These are phyloP conservation scores for Onychostoma macrolepis DNA, from an alignment of 2,113 vertebrate genomes.

Conservation along the genomic window DNA sequence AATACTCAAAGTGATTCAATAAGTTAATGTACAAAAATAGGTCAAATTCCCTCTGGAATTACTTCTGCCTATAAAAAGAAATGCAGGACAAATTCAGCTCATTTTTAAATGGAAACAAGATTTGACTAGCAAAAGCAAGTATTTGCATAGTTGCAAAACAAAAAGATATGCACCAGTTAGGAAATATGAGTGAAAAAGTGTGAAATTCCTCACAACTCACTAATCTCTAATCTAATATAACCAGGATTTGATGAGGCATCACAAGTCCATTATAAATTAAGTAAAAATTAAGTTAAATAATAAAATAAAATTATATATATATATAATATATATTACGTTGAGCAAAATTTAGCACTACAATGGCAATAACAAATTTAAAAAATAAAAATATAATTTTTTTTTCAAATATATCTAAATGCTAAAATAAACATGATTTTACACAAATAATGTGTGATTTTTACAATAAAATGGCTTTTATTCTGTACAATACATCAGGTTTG, in stretches of 20 bases:
- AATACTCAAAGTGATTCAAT: background rate
- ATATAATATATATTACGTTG: too few species aligned
- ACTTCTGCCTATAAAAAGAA: background rate
- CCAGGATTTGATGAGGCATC: background rate
- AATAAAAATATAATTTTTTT: too few species aligned
- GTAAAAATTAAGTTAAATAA: too few species aligned
- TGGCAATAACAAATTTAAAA: background rate
- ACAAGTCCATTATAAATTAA: too few species aligned
- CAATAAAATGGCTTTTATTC: background rate
- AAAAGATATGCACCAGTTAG: background rate
- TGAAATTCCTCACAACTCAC: background rate
- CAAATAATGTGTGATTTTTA: background rate
- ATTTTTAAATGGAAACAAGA: background rate
- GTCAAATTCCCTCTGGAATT: background rate
- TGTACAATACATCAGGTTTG: background rate
- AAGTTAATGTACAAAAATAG: constrained; percentile 15
- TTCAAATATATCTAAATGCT: too few species aligned
- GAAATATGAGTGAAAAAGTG: background rate
- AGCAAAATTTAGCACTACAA: background rate
- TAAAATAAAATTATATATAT: too few species aligned
- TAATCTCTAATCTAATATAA: background rate
- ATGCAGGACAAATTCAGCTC: background rate
- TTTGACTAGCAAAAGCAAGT: constrained; percentile 16
- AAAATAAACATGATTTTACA: background rate
- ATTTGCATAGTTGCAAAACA: constrained; percentile 25